Evolutionary conservation across 2,797 vertebrate genomes (phyloP), one percentile per base, ranked within the genome.

Genomic region (Lepidocolaptes lacrymiger): DNA sequence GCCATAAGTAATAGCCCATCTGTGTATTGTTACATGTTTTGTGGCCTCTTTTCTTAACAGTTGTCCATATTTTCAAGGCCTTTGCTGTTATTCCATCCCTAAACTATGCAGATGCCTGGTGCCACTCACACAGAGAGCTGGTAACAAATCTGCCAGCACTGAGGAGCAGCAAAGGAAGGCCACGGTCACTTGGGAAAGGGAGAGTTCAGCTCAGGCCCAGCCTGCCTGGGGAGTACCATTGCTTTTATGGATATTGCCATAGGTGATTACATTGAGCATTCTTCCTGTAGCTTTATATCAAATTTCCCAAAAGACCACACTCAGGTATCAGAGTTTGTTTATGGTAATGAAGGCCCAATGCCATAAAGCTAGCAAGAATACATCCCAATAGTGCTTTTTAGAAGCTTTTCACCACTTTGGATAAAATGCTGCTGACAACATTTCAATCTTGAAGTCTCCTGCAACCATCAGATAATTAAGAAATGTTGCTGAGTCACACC

Each of bases 381-480:
- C 52, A 83, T 96, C 96, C 92, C 96, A 73, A 2, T 88, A 89
- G 94, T 61, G 59, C 91, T 90, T 96, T 95, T 69, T 74, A 91
- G 78, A 95, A 95, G 87, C 61, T 97, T 97, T 97, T 96, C 88
- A 69, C 78, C 76, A 73, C 87, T 96, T 85, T 77, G 93, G 69
- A 80, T 95, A 90, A 95, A 97, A 91, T 76, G 93, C 87, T 82
- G 69, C 95, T 96, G 94, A 95, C 93, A 96, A 95, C 67, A 86
- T 90, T 76, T 97, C 80, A 43, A 58, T 96, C 91, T 84, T 91
- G 51, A 90, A 77, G 48, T 71, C 92, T 95, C 89, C 91, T 91
- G 82, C 22, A 91, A 77, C 44, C 28, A 44, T 52, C 87, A 64
- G 86, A 54, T 96, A 95, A 95, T 91, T 94, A 93, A 82, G 76